A percentile compares a stretch with the other conserved stretches of the same genome.
These are phyloP conservation scores for Caenorhabditis briggsae DNA, from an alignment of 1,140 invertebrate genomes.

Conservation along the genomic window DNA sequence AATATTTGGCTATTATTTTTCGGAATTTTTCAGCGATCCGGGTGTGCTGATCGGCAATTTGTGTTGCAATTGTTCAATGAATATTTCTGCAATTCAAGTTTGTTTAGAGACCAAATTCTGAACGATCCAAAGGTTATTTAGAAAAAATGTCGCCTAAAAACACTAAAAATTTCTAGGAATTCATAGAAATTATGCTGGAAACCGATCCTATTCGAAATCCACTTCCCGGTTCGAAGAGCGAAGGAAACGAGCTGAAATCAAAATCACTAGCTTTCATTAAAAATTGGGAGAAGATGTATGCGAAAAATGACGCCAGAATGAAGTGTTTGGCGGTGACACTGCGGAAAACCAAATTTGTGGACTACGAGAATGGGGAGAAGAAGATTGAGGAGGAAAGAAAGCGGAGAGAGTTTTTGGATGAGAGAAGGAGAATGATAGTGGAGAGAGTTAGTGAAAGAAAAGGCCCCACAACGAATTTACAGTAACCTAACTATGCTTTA, in stretches of 20 bases:
- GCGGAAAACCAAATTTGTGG: conserved; percentile 44
- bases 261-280: background rate
- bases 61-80: background rate
- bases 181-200: conserved; percentile 17
- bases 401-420: background rate
- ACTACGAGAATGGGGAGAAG: background rate
- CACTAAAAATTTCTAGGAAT: background rate
- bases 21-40: conserved; percentile 12
- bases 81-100: background rate
- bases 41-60: background rate
- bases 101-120: background rate
- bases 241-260: background rate
- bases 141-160: background rate
- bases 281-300: conserved; percentile 8
- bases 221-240: conserved; percentile 17
- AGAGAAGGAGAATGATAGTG: background rate
- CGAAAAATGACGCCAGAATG: conserved; percentile 7
- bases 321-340: conserved; percentile 29
- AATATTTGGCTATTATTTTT: too few relatives aligned
- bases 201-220: conserved; percentile 25
- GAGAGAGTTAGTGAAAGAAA: background rate
- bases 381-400: conserved; percentile 2
- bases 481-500: too few relatives aligned
- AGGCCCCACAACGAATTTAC: too few relatives aligned
- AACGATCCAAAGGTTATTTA: background rate